These are phyloP conservation scores for Pituophis catenifer DNA, from an alignment of 2,113 vertebrate species.

Conservation along the genomic window DNA sequence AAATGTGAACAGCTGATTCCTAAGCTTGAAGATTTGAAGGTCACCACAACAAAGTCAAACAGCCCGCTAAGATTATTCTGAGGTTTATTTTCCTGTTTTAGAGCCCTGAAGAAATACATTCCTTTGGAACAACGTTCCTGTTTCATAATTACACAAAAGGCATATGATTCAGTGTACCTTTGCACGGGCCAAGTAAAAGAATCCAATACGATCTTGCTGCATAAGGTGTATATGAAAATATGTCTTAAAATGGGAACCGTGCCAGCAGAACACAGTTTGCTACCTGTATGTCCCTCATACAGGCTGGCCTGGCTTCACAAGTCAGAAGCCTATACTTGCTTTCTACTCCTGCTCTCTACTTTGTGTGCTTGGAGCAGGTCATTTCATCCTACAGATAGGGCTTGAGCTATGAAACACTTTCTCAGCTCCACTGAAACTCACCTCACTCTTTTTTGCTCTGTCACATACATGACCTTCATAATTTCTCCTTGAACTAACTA, in stretches of 20 bases:
- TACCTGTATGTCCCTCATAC: not conserved
- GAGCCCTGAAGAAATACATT: not conserved
- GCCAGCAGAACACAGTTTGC: not conserved
- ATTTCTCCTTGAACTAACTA: not conserved
- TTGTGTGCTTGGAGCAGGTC: not conserved
- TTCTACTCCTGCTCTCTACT: not conserved
- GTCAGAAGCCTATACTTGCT: not conserved
- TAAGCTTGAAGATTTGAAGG: conserved; percentile 1
- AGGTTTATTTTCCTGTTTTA: not conserved
- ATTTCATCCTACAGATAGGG: not conserved
- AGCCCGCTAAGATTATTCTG: not conserved
- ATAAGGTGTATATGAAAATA: not conserved
- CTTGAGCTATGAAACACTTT: not conserved
- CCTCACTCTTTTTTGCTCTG: not conserved
- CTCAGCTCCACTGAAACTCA: not conserved
- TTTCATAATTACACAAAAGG: not conserved
- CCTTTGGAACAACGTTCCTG: not conserved
- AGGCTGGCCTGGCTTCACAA: not conserved
- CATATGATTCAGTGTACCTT: not conserved
- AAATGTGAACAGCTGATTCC: conserved; percentile 14
- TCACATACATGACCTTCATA: not conserved
- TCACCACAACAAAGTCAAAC: conserved; percentile 3
- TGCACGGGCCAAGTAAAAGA: not conserved
- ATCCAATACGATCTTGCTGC: not conserved
- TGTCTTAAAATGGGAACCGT: not conserved